phyloP scores from a whole-genome alignment of 2,797 vertebrate species.

The Sebastes miniatus region DNA sequence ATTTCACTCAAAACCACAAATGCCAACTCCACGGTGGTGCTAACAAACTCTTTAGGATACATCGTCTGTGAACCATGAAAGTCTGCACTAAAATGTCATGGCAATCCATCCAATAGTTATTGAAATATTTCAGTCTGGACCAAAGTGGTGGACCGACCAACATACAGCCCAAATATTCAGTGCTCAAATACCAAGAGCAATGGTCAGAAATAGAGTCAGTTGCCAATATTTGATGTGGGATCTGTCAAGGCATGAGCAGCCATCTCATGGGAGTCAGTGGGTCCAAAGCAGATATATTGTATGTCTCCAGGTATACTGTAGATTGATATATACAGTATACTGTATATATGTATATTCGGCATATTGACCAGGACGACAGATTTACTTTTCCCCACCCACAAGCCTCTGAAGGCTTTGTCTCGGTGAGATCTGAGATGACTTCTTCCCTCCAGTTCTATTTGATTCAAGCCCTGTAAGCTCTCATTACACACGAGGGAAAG shows the following conservation, averaged over 20 bases:
- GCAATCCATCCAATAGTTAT: not conserved
- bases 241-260: not conserved
- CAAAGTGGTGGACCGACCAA: not conserved
- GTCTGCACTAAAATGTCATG: not conserved
- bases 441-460: constrained; percentile 30
- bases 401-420: constrained; percentile 33
- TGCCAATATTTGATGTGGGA: not conserved
- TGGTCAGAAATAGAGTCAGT: not conserved
- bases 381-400: constrained; percentile 25
- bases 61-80: not conserved
- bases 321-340: not conserved
- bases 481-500: constrained; percentile 26
- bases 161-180: not conserved
- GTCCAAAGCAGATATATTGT: not conserved
- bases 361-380: constrained; percentile 25
- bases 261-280: not conserved
- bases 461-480: constrained; percentile 36
- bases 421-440: constrained; percentile 29
- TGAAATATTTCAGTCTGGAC: not conserved
- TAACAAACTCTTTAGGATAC: not conserved
- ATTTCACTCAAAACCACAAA: not conserved
- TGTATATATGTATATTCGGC: constrained; percentile 7
- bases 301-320: not conserved
- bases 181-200: not conserved
- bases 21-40: not conserved